Evolutionary conservation across 2,797 vertebrate genomes (phyloP).

Genomic region (Micrastur ruficollis): DNA sequence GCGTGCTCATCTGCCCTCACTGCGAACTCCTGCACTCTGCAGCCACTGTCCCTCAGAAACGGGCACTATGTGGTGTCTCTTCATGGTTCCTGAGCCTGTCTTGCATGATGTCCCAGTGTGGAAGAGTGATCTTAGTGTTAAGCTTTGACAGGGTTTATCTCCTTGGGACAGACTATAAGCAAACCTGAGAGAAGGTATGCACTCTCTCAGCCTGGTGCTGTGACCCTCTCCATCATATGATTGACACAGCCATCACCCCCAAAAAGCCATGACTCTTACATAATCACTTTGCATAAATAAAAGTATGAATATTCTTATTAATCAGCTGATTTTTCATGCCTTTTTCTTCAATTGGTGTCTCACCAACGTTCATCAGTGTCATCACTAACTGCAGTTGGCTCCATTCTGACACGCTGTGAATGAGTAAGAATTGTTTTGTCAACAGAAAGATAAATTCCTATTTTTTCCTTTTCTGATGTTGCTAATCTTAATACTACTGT

Average conservation of each 20-base stretch:
- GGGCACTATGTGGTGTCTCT: not conserved
- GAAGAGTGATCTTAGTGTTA: not conserved
- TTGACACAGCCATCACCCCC: not conserved
- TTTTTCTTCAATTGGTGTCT: not conserved
- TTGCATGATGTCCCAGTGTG: not conserved
- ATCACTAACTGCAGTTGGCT: not conserved
- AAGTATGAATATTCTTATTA: not conserved
- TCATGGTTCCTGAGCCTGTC: not conserved
- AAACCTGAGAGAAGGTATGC: not conserved
- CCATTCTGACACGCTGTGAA: not conserved
- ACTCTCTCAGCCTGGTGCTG: not conserved
- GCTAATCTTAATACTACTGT: not conserved
- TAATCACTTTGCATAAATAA: not conserved
- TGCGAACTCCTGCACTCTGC: rapidly evolving
- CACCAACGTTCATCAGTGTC: not conserved
- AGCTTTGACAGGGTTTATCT: not conserved
- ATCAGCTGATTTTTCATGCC: not conserved
- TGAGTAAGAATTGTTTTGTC: not conserved
- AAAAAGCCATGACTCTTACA: not conserved
- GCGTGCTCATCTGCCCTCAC: rapidly evolving
- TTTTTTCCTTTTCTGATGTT: not conserved
- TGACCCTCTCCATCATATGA: not conserved
- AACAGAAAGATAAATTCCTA: not conserved
- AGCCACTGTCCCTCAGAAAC: not conserved
- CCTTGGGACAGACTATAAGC: not conserved